Evolutionary conservation across 92 coral and sea anemone species (phyloP).

Genomic region (Desmophyllum pertusum): DNA sequence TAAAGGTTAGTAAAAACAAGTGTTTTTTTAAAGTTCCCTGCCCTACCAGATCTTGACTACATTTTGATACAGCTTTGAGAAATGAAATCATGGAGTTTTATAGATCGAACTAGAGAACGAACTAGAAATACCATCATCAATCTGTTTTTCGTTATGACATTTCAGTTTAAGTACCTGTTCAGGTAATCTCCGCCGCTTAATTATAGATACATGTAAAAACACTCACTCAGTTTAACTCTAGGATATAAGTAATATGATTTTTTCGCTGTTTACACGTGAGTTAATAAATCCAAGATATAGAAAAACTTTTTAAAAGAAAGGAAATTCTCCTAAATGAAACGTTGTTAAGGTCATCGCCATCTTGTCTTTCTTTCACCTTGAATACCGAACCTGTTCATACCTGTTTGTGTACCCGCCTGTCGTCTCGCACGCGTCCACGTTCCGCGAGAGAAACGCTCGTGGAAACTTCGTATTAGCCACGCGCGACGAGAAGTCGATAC

Average conservation of each 20-base stretch:
- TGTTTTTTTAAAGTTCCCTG: not conserved
- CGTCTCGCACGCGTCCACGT: not conserved
- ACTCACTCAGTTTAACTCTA: not conserved
- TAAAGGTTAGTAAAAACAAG: constrained; percentile 15
- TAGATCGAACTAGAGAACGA: not conserved
- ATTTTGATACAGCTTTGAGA: not conserved
- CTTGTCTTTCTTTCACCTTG: not conserved
- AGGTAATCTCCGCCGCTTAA: not conserved
- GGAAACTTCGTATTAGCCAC: not conserved
- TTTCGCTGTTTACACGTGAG: not conserved
- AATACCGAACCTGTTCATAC: constrained; percentile 12
- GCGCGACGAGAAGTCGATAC: too few relatives aligned
- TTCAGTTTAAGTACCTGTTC: not conserved
- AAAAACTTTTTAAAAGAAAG: not conserved
- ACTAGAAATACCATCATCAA: not conserved
- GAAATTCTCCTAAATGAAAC: not conserved
- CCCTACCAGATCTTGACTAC: too few relatives aligned
- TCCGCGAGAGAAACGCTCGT: not conserved
- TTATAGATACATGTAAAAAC: not conserved
- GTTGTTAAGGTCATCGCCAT: not conserved
- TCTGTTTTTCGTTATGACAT: not conserved
- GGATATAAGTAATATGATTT: not conserved
- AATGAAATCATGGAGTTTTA: not conserved
- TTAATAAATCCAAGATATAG: not conserved
- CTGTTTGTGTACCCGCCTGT: constrained; percentile 1